Evolutionary conservation across 2,113 vertebrate genomes (phyloP).

Genomic region (Anarhynchus alexandrinus): DNA sequence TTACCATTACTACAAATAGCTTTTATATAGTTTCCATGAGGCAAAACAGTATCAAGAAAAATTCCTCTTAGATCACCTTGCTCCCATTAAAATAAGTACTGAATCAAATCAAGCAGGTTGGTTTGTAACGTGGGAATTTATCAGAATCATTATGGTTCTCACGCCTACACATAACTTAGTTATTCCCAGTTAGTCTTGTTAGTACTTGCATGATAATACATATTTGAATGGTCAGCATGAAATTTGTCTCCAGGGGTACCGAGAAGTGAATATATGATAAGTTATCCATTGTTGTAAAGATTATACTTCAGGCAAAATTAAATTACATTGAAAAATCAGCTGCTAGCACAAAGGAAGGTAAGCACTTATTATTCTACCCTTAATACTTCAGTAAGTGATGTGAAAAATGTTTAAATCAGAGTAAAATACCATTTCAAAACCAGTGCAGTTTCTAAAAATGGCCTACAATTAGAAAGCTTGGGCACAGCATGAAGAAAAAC

Average conservation of each 20-base stretch:
- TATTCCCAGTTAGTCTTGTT: slow-evolving; percentile 36
- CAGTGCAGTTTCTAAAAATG: slow-evolving; percentile 10
- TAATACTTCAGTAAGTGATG: not conserved
- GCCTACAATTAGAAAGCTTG: not conserved
- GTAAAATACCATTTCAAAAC: slow-evolving; percentile 24
- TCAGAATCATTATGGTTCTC: slow-evolving; percentile 36
- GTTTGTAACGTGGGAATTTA: slow-evolving; percentile 48
- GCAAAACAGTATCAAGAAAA: not conserved
- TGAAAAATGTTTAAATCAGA: not conserved
- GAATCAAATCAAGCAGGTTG: not conserved
- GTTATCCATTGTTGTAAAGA: not conserved
- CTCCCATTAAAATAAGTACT: not conserved
- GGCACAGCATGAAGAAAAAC: not conserved
- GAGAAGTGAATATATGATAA: slow-evolving; percentile 19
- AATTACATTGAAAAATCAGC: slow-evolving; percentile 39
- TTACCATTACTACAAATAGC: not conserved
- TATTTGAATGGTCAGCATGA: slow-evolving; percentile 21
- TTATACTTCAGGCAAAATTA: slow-evolving; percentile 22
- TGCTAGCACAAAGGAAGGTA: not conserved
- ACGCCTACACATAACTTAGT: not conserved
- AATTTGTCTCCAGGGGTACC: slow-evolving; percentile 19
- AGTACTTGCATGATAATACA: not conserved
- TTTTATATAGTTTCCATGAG: not conserved
- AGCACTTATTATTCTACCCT: not conserved
- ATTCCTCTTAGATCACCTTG: not conserved